Evolutionary conservation across 2,113 vertebrate species (phyloP), one percentile per base, ranked within the genome.

Genomic region (Hepsetus odoe): DNA sequence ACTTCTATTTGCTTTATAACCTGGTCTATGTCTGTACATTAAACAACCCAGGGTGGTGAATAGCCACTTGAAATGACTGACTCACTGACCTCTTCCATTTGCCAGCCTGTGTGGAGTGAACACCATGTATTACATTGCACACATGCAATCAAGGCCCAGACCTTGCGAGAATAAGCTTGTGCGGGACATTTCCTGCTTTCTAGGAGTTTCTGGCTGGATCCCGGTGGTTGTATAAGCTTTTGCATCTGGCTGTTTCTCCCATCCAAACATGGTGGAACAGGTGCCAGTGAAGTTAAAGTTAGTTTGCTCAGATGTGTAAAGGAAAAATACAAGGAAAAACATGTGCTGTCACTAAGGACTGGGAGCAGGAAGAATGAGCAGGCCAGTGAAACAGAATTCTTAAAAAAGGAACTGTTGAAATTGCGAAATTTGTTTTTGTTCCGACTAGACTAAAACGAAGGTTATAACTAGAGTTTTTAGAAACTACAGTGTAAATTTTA

Each of bases 271-370:
- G 77, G 86, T 77, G 79, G 84, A 91, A 91, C 84, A 87, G 86
- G 86, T 88, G 85, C 79, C 88, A 67, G 68, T 89, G 90, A 92
- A 91, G 92, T 91, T 87, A 84, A 89, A 92, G 85, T 90, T 56
- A 66, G 83, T 80, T 73, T 82, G 82, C 73, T 87, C 67, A 83
- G 71, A 80, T 33, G 79, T 72, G 75, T 76, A 76, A 33, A 49
- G 75, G 75, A 51, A 86, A n/a, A 85, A 89, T 83, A 62, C 66
- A 82, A 76, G 81, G 79, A 77, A 73, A 69, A 66, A 58, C 55
- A 73, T 84, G 79, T 82, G 69, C 55, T 32, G 69, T 62, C 82
- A 78, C 80, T 62, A 51, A 80, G 85, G 83, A 89, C 88, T 86
- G 85, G 80, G 53, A 53, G 46, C 49, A 33, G 44, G 51, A 49